phyloP scores from a whole-genome alignment of 2,797 vertebrate genomes.

The Peromyscus attwateri region DNA sequence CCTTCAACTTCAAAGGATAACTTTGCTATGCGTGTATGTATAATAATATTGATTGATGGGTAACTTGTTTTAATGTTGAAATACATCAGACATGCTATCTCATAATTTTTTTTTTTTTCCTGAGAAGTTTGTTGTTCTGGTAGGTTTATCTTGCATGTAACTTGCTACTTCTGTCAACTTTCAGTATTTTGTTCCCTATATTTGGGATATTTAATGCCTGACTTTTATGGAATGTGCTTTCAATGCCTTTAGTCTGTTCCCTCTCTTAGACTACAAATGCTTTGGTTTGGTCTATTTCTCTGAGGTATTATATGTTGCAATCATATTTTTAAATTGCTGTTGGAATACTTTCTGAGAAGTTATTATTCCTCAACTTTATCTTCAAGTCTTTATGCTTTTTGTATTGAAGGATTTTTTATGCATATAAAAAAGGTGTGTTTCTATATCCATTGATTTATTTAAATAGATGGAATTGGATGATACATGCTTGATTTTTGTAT shows the following conservation, averaged over 20 bases:
- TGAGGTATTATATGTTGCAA: not conserved
- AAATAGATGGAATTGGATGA: conserved; percentile 14
- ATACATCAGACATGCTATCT: not conserved
- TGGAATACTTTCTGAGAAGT: not conserved
- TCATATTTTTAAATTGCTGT: not conserved
- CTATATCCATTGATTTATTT: not conserved
- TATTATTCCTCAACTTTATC: not conserved
- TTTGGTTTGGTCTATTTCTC: not conserved
- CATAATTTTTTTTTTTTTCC: not conserved
- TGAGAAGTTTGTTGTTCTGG: not conserved
- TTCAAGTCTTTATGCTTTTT: not conserved
- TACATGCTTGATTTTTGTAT: not conserved
- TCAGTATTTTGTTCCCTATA: not conserved
- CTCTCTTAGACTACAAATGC: not conserved
- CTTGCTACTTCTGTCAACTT: not conserved
- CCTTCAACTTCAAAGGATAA: not conserved
- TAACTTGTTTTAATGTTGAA: not conserved
- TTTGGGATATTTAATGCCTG: not conserved
- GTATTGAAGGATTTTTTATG: conserved; percentile 15
- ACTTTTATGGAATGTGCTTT: not conserved
- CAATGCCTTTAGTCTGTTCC: not conserved
- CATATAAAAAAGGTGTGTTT: not conserved
- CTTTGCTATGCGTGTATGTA: not conserved
- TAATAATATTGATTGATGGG: not conserved
- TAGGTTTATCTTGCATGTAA: not conserved